phyloP scores from a whole-genome alignment of 2,113 vertebrate genomes.

The Cervus canadensis region DNA sequence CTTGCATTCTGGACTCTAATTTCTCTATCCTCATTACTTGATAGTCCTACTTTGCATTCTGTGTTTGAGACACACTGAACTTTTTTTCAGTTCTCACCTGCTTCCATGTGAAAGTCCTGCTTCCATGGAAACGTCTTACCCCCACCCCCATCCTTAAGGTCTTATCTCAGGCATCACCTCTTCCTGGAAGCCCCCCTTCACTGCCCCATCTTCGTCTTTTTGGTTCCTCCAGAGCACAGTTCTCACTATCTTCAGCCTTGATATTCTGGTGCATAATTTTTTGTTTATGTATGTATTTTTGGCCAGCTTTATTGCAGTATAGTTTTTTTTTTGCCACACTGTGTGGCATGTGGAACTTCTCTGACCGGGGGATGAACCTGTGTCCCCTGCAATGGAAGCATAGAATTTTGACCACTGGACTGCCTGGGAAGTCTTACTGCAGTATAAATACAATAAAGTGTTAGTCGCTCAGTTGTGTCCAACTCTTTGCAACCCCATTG shows the following conservation, averaged over 20 bases:
- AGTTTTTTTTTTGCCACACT: neutral
- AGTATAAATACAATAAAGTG: neutral
- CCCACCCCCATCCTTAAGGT: neutral
- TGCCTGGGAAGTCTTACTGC: neutral
- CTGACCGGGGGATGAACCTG: neutral
- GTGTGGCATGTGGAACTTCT: neutral
- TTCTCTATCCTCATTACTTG: neutral
- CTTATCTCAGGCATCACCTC: neutral
- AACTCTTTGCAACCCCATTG: neutral
- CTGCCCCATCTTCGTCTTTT: neutral
- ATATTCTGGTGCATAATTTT: neutral
- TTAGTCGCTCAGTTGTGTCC: neutral
- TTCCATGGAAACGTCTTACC: neutral
- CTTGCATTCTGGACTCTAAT: neutral
- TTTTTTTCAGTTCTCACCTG: neutral
- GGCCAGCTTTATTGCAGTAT: neutral
- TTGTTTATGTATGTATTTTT: constrained; percentile 14
- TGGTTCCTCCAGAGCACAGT: neutral
- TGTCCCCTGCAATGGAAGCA: neutral
- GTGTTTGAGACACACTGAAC: neutral
- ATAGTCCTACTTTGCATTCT: neutral
- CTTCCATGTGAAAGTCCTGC: neutral
- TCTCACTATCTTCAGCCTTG: neutral
- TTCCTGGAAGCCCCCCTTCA: neutral
- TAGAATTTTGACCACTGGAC: neutral